phyloP scores from a whole-genome alignment of 2,888 invertebrate species.

The Allophyes oxyacanthae region DNA sequence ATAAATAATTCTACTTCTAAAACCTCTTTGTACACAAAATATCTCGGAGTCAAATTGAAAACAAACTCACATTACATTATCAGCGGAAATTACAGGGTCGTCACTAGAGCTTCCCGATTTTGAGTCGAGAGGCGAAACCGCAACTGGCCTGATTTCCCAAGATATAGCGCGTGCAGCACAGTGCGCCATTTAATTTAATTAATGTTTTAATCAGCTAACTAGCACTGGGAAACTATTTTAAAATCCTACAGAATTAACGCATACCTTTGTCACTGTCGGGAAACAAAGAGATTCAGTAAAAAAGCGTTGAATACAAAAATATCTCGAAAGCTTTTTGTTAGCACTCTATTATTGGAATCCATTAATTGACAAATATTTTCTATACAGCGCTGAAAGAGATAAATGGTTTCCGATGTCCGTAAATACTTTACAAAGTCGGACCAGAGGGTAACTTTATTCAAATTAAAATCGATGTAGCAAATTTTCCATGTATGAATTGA shows the following conservation, averaged over 20 bases:
- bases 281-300: slow-evolving; percentile 33
- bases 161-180: slow-evolving; percentile 65
- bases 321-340: slow-evolving; percentile 39
- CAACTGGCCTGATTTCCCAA: slow-evolving; percentile 77
- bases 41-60: slow-evolving; percentile 14
- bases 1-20: neutral
- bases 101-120: slow-evolving; percentile 39
- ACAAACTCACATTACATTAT: slow-evolving; percentile 41
- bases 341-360: slow-evolving; percentile 38
- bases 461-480: slow-evolving; percentile 7
- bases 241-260: slow-evolving; percentile 38
- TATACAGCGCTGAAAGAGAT: slow-evolving; percentile 29
- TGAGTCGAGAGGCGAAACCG: slow-evolving; percentile 52
- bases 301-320: slow-evolving; percentile 34
- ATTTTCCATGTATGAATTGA: too few species aligned
- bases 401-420: slow-evolving; percentile 53
- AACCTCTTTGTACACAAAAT: neutral
- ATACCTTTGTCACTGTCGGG: slow-evolving; percentile 38
- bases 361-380: slow-evolving; percentile 49
- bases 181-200: slow-evolving; percentile 78
- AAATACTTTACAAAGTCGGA: slow-evolving; percentile 36
- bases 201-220: slow-evolving; percentile 83
- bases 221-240: slow-evolving; percentile 62
- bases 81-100: slow-evolving; percentile 48
- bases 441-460: slow-evolving; percentile 20